Evolutionary conservation across 2,888 invertebrate genomes (phyloP).

Genomic region (Amphipoea oculea): DNA sequence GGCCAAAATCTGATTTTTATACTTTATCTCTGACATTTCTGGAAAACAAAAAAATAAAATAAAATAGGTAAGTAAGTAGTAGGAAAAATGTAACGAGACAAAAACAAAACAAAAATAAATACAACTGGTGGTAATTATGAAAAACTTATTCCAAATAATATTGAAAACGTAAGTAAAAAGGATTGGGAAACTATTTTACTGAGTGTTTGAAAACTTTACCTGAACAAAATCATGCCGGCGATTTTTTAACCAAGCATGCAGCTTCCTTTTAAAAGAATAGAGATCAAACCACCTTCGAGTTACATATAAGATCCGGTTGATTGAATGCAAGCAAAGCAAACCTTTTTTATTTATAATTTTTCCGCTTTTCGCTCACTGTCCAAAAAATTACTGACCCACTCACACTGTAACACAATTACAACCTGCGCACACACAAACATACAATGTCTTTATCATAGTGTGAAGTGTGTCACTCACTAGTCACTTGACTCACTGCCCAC

Average conservation of each 20-base stretch:
- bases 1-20: conserved; percentile 94
- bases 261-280: conserved; percentile 21
- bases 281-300: background rate
- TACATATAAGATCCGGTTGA: background rate
- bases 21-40: conserved; percentile 91
- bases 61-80: conserved; percentile 47
- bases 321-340: conserved; percentile 23
- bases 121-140: conserved; percentile 5
- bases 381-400: background rate
- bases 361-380: background rate
- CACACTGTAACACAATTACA: no score
- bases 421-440: no score
- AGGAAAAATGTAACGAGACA: conserved; percentile 9
- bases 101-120: conserved; percentile 48
- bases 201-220: conserved; percentile 73
- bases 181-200: background rate
- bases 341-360: background rate
- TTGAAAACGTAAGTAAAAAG: background rate
- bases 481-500: no score
- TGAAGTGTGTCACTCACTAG: no score
- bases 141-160: conserved; percentile 32
- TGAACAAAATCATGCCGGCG: conserved; percentile 86
- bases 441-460: no score
- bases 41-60: conserved; percentile 69
- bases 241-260: conserved; percentile 73